Evolutionary conservation across 2,113 vertebrate species (phyloP), one percentile per base, ranked within the genome.

Genomic region (Circaetus gallicus): DNA sequence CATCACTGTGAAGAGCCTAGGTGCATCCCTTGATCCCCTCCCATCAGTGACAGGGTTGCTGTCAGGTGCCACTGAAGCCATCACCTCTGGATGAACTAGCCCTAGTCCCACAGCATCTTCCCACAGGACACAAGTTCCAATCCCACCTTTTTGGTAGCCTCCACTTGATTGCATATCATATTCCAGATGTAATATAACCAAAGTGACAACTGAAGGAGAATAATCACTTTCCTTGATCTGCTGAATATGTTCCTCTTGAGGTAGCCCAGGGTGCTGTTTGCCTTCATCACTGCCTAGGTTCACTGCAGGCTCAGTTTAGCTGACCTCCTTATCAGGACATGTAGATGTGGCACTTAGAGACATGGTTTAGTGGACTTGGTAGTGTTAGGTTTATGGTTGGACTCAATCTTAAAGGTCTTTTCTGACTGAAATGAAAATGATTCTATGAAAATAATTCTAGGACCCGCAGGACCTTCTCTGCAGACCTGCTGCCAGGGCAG

Each of bases 91-190:
- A 34, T 59, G 19, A 94, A 53, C 3, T 8, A 47, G 15, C 3
- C 13, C 4, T 43, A 58, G 29, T 34, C 12, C 56, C 43, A 38
- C 31, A 47, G 16, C 17, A 15, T 52, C 26, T 70, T 4, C 11
- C 6, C 26, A 15, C 2, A 28, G 6, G 7, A 5, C 13, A 53
- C 0, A 2, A 52, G 5, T 28, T 85, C 29, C 22, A 47, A 2
- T 38, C 28, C 15, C 18, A 56, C 3, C 0, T 1, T 31, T 82
- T 86, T 45, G 2, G 24, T 65, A 77, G 7, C 13, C 40, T 36
- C 10, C 0, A 0, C 11, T 59, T 63, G 38, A 49, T 6, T 49
- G 14, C 4, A 29, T 4, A 19, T 58, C 11, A 11, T 82, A 65
- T 69, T 81, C 11, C 6, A 66, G 8, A 25, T 7, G 16, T 21